Evolutionary conservation across 1,140 invertebrate species (phyloP).

Genomic region (Eufriesea mexicana): DNA sequence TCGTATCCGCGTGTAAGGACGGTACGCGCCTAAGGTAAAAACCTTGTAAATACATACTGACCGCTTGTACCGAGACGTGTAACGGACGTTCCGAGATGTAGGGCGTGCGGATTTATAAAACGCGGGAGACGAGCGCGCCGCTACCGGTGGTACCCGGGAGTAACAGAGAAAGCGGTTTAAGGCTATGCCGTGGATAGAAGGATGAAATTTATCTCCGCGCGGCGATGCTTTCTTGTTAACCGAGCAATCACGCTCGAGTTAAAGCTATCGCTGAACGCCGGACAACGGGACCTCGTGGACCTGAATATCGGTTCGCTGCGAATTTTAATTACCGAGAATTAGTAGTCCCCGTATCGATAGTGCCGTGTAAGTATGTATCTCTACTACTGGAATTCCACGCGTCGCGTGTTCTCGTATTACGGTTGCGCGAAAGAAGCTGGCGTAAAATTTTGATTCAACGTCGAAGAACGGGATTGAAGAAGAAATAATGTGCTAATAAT

Average conservation of each 20-base stretch:
- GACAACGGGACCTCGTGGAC: slow-evolving; percentile 10
- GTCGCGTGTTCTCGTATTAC: not conserved
- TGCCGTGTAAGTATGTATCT: too few relatives aligned
- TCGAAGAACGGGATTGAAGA: too few relatives aligned
- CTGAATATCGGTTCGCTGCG: not conserved
- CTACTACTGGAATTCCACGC: not conserved
- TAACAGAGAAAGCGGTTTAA: slow-evolving; percentile 28
- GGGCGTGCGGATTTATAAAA: slow-evolving; percentile 42
- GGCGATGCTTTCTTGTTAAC: slow-evolving; percentile 51
- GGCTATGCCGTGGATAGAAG: slow-evolving; percentile 9
- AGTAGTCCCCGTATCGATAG: not conserved
- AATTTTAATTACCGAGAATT: slow-evolving; percentile 27
- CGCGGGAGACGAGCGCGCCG: not conserved
- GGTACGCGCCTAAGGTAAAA: slow-evolving; percentile 27
- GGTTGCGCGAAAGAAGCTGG: not conserved
- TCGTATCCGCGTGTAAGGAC: slow-evolving; percentile 9
- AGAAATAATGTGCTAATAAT: too few relatives aligned
- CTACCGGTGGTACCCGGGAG: not conserved
- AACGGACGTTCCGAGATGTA: slow-evolving; percentile 42
- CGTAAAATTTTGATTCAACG: not conserved
- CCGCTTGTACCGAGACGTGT: slow-evolving; percentile 41
- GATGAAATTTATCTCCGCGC: slow-evolving; percentile 50
- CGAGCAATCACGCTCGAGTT: slow-evolving; percentile 35
- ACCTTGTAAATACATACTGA: slow-evolving; percentile 44
- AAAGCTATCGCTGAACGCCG: not conserved